These are phyloP conservation scores for Artibeus lituratus DNA, from an alignment of 2,797 vertebrate species.

Conservation along the genomic window DNA sequence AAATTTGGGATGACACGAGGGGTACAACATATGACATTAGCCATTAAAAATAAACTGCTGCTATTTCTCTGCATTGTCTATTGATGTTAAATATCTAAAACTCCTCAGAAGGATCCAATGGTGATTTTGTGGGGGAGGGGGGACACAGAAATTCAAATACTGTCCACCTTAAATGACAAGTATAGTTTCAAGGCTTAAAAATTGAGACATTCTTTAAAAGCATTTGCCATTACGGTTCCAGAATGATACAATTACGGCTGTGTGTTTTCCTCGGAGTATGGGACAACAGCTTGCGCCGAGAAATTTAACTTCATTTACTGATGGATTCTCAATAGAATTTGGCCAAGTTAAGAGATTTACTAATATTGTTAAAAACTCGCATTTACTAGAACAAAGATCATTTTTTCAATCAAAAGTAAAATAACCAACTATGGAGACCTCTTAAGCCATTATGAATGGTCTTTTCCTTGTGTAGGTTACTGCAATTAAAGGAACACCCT, in stretches of 20 bases:
- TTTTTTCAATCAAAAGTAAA: conserved; percentile 65
- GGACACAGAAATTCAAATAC: conserved; percentile 23
- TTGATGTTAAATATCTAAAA: not conserved
- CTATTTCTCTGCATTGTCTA: conserved; percentile 35
- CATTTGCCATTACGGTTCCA: conserved; percentile 11
- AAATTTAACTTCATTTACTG: conserved; percentile 68
- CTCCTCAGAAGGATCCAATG: not conserved
- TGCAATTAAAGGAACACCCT: conserved; percentile 29
- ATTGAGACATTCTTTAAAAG: conserved; percentile 42
- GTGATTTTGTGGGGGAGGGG: not conserved
- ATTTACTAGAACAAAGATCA: conserved; percentile 61
- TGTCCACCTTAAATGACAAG: conserved; percentile 33
- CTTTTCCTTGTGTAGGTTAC: not conserved
- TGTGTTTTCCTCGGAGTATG: conserved; percentile 21
- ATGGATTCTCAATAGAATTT: conserved; percentile 52
- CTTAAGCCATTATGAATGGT: conserved; percentile 54
- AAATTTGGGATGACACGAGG: not conserved
- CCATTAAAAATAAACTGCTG: conserved; percentile 46
- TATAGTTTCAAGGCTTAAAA: conserved; percentile 48
- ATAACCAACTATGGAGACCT: conserved; percentile 41
- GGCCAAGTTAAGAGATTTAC: conserved; percentile 50
- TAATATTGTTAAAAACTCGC: conserved; percentile 61
- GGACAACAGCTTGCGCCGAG: conserved; percentile 6
- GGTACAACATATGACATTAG: not conserved
- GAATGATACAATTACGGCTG: conserved; percentile 8